Evolutionary conservation across 2,888 invertebrate species (phyloP).

Genomic region (Andrena minutula): DNA sequence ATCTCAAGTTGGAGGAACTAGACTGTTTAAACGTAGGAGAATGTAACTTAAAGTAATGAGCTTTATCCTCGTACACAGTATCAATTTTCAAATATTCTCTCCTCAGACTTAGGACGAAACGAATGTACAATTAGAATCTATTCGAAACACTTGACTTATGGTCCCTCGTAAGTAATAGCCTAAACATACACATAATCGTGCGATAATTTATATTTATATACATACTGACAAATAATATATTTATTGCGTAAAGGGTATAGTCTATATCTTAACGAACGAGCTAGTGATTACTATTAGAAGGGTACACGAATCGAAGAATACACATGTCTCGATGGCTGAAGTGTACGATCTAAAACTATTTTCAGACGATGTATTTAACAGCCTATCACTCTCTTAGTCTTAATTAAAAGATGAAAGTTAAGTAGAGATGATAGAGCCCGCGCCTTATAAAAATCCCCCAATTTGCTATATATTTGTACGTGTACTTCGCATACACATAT

Average conservation of each 20-base stretch:
- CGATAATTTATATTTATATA: slow-evolving; percentile 42
- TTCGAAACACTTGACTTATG: slow-evolving; percentile 23
- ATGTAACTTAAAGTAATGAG: not conserved
- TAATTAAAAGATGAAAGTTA: slow-evolving; percentile 22
- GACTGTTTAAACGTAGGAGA: too few species aligned
- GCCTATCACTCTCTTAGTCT: slow-evolving; percentile 36
- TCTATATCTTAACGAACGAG: slow-evolving; percentile 32
- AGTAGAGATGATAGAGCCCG: slow-evolving; percentile 45
- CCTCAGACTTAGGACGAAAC: not conserved
- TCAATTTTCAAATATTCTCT: too few species aligned
- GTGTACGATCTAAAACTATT: slow-evolving; percentile 40
- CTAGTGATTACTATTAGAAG: slow-evolving; percentile 51
- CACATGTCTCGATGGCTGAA: slow-evolving; percentile 26
- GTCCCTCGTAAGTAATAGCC: slow-evolving; percentile 12
- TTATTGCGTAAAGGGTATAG: slow-evolving; percentile 19
- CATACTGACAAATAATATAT: slow-evolving; percentile 32
- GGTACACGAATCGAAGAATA: slow-evolving; percentile 9
- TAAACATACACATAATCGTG: slow-evolving; percentile 24
- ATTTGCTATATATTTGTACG: slow-evolving; percentile 59
- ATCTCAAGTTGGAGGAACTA: not conserved
- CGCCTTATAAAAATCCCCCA: slow-evolving; percentile 58
- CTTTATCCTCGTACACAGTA: too few species aligned
- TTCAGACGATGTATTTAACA: slow-evolving; percentile 45
- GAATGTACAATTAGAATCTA: not conserved
- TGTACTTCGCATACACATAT: slow-evolving; percentile 17